A percentile compares a stretch with the other conserved stretches of the same genome.
These are phyloP conservation scores for Nixonia krombeini DNA, from an alignment of 1,140 invertebrate genomes.

Conservation along the genomic window DNA sequence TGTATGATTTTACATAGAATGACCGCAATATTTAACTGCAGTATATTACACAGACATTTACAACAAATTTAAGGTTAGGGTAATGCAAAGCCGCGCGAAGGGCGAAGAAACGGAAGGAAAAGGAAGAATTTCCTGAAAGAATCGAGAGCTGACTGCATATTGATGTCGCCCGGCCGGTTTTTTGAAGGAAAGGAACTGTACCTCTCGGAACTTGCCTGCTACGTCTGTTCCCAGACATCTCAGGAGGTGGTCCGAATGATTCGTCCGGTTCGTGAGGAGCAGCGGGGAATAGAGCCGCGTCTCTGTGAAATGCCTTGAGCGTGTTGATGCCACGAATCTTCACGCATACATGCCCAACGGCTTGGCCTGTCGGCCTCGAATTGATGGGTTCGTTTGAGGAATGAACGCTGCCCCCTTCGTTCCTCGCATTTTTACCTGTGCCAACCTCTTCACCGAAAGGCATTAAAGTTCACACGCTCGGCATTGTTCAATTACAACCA, in stretches of 20 bases:
- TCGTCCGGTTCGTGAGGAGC: constrained; percentile 44
- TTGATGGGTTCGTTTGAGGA: constrained; percentile 48
- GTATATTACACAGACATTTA: too few species aligned
- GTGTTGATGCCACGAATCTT: constrained; percentile 34
- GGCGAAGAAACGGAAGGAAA: too few species aligned
- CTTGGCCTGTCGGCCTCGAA: constrained; percentile 37
- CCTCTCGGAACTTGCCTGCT: constrained; percentile 7
- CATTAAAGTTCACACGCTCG: constrained; percentile 36
- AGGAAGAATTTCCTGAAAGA: too few species aligned
- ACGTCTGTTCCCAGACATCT: constrained; percentile 47
- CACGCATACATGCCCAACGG: constrained; percentile 30
- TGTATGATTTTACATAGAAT: too few species aligned
- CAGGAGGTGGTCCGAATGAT: constrained; percentile 49
- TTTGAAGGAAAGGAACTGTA: constrained; percentile 17
- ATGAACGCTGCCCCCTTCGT: constrained; percentile 35
- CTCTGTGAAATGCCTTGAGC: constrained; percentile 47
- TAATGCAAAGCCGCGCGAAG: too few species aligned
- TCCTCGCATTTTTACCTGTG: constrained; percentile 34
- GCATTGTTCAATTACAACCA: neutral
- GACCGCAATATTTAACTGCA: too few species aligned
- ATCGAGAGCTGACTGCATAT: too few species aligned
- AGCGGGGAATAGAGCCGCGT: constrained; percentile 43
- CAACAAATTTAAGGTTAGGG: too few species aligned
- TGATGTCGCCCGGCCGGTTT: too few species aligned
- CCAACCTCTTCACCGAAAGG: constrained; percentile 12